phyloP scores from a whole-genome alignment of 2,797 vertebrate genomes.

The Sciurus carolinensis region DNA sequence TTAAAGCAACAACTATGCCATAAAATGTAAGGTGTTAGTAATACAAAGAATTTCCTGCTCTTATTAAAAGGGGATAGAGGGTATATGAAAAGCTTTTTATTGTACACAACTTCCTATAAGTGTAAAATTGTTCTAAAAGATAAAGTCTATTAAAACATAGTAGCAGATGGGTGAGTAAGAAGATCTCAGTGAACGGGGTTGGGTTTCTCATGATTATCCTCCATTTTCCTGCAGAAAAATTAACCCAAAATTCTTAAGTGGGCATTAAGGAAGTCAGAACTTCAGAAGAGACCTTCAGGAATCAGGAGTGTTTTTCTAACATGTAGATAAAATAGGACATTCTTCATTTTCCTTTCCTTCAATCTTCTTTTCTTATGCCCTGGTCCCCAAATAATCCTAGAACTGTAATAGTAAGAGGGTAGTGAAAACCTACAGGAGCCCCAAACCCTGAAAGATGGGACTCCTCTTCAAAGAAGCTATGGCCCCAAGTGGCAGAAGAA shows the following conservation, averaged over 20 bases:
- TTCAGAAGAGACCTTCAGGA: background rate
- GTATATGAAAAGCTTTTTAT: background rate
- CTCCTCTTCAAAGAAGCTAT: background rate
- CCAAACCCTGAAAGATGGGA: background rate
- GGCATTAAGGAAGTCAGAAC: background rate
- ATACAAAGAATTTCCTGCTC: background rate
- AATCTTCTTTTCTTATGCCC: background rate
- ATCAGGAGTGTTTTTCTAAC: background rate
- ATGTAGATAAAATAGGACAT: background rate
- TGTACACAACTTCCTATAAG: background rate
- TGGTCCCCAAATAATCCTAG: background rate
- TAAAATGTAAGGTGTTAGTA: background rate
- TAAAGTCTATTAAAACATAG: background rate
- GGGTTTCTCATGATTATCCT: background rate
- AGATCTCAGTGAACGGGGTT: background rate
- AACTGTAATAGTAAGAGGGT: background rate
- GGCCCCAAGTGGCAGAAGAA: background rate
- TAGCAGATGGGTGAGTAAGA: background rate
- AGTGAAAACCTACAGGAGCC: background rate
- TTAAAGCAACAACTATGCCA: background rate
- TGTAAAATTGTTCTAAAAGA: background rate
- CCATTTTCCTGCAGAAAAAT: background rate
- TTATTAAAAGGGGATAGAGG: background rate
- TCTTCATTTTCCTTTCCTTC: background rate
- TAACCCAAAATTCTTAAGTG: background rate